Percentiles rank a stretch among this genome's conserved stretches.
Evolutionary conservation across 2,113 vertebrate species (phyloP).

Genomic region (Sinocyclocheilus grahami): DNA sequence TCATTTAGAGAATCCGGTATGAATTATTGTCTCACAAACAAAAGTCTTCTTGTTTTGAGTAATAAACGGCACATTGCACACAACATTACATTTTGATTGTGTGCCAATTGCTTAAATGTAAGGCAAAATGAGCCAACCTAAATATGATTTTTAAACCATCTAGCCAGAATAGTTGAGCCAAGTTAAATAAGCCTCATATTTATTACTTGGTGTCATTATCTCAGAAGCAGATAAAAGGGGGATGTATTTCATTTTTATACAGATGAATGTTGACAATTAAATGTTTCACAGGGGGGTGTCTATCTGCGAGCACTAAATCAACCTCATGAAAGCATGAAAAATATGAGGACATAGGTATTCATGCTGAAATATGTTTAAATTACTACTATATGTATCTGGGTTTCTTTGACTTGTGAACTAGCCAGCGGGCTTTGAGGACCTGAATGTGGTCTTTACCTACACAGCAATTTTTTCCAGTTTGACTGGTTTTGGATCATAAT

Average conservation of each 20-base stretch:
- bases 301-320: constrained; percentile 27
- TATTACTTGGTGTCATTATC: constrained; percentile 34
- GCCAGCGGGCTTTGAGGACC: not conserved
- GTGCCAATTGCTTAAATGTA: constrained; percentile 14
- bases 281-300: constrained; percentile 8
- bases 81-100: constrained; percentile 9
- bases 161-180: constrained; percentile 29
- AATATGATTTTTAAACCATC: constrained; percentile 27
- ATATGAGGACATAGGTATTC: not conserved
- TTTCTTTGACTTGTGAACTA: constrained; percentile 8
- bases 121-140: constrained; percentile 43
- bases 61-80: constrained; percentile 34
- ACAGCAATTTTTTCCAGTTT: not conserved
- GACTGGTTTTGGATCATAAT: not conserved
- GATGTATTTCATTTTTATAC: constrained; percentile 29
- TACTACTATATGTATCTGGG: not conserved
- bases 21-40: constrained; percentile 35
- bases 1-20: not conserved
- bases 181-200: constrained; percentile 36
- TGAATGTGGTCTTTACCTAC: not conserved
- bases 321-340: constrained; percentile 32
- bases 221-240: constrained; percentile 41
- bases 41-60: constrained; percentile 34
- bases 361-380: not conserved
- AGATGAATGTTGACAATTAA: constrained; percentile 40